Percentiles rank a stretch among this genome's conserved stretches.
These are phyloP conservation scores for Lepilemur septentrionalis DNA, from an alignment of 2,797 vertebrate species.

Conservation along the genomic window DNA sequence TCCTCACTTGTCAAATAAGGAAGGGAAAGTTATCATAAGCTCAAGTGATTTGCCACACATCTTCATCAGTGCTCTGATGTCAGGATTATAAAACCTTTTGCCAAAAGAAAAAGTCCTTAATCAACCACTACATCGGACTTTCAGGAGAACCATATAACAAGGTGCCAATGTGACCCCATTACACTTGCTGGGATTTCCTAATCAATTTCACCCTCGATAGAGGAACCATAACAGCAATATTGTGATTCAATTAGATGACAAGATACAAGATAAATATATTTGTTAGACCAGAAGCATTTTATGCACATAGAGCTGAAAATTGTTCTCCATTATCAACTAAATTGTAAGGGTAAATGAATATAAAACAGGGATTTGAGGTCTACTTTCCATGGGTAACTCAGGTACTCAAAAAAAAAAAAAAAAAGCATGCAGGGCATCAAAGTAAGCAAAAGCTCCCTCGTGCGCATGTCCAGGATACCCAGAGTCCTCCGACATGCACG, in stretches of 20 bases:
- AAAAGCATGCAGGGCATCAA: background rate
- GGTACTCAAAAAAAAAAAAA: background rate
- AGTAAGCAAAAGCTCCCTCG: background rate
- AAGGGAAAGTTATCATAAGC: background rate
- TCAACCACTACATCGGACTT: background rate
- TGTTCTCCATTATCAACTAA: background rate
- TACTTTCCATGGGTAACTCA: background rate
- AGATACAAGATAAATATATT: background rate
- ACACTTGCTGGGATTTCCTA: background rate
- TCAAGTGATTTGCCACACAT: background rate
- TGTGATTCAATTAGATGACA: background rate
- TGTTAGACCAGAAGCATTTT: background rate
- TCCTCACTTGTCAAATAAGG: background rate
- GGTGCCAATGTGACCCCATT: background rate
- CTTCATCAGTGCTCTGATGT: background rate
- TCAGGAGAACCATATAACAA: background rate
- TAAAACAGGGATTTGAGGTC: background rate
- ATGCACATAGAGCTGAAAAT: background rate
- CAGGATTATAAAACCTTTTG: background rate
- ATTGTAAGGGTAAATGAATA: background rate
- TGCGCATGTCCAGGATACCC: background rate
- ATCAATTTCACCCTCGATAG: background rate
- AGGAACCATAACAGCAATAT: background rate
- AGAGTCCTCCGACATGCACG: background rate
- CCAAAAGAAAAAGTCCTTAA: conserved; percentile 19